Conservation (phyloP, 1,140 invertebrate genomes). For the Diorhabda carinulata region DNA sequence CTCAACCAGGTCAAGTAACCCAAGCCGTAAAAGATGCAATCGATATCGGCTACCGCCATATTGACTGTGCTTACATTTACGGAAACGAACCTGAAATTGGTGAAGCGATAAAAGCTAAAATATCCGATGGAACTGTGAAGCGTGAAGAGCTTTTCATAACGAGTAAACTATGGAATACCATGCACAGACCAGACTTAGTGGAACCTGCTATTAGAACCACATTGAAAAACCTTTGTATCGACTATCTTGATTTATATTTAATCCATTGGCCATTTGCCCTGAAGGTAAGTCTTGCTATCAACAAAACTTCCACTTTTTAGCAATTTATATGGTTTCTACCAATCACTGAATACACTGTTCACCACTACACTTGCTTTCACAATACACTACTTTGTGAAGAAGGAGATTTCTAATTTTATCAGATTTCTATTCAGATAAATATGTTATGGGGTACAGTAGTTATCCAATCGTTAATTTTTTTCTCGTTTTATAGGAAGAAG, state of each 20-base stretch:
- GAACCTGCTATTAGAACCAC: constrained; percentile 58
- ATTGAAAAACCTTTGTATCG: constrained; percentile 60
- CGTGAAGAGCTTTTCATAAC: constrained; percentile 63
- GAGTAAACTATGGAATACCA: constrained; percentile 69
- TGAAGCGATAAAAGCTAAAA: constrained; percentile 64
- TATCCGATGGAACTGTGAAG: constrained; percentile 66
- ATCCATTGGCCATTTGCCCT: constrained; percentile 72
- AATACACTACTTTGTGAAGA: too few relatives aligned
- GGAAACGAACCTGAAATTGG: constrained; percentile 83
- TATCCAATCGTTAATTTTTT: too few relatives aligned
- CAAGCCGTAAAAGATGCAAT: constrained; percentile 73
- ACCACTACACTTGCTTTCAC: too few relatives aligned
- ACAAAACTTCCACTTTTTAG: too few relatives aligned
- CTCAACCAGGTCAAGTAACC: constrained; percentile 65
- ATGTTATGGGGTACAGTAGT: too few relatives aligned
- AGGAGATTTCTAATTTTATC: too few relatives aligned
- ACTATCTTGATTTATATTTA: constrained; percentile 74
- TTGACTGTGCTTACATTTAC: constrained; percentile 67
- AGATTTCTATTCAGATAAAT: too few relatives aligned
- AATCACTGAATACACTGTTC: too few relatives aligned
- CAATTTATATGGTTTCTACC: too few relatives aligned
- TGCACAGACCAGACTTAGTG: constrained; percentile 59
- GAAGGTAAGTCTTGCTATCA: constrained; percentile 20
- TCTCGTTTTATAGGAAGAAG: constrained; percentile 50
- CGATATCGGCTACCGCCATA: constrained; percentile 66